Evolutionary conservation across 2,113 vertebrate species (phyloP).

Genomic region (Jacana jacana): DNA sequence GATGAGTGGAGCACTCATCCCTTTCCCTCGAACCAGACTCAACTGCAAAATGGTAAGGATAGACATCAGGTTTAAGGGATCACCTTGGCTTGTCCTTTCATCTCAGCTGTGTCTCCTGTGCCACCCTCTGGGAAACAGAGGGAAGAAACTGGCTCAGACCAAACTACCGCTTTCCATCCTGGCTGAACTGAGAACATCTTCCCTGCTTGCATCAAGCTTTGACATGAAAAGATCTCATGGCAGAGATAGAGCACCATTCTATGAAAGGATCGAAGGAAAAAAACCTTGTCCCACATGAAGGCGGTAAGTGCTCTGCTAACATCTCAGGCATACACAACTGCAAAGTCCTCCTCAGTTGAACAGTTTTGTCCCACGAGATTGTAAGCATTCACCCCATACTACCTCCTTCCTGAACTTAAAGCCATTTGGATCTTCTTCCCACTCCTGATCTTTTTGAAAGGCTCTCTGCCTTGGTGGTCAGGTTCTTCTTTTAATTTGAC

Average conservation of each 20-base stretch:
- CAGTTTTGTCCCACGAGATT: not conserved
- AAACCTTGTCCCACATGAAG: not conserved
- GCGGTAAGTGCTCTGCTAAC: not conserved
- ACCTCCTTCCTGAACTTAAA: not conserved
- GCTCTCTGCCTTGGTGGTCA: not conserved
- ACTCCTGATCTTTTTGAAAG: not conserved
- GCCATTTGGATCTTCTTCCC: not conserved
- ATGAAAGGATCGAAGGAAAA: conserved; percentile 4
- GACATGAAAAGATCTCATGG: conserved; percentile 19
- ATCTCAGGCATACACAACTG: not conserved
- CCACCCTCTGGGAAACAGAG: not conserved
- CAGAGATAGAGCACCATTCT: not conserved
- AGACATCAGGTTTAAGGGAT: not conserved
- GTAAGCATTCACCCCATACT: not conserved
- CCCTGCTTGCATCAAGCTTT: not conserved
- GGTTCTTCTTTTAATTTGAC: not conserved
- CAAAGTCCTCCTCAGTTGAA: not conserved
- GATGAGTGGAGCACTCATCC: not conserved
- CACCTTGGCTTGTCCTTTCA: not conserved
- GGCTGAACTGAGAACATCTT: not conserved
- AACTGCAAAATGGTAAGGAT: not conserved
- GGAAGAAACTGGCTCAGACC: not conserved
- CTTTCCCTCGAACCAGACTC: not conserved
- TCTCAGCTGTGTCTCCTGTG: not conserved
- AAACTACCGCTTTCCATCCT: not conserved